Evolutionary conservation across 2,888 invertebrate genomes (phyloP), one percentile per base, ranked within the genome.

Genomic region (Bugula neritina): DNA sequence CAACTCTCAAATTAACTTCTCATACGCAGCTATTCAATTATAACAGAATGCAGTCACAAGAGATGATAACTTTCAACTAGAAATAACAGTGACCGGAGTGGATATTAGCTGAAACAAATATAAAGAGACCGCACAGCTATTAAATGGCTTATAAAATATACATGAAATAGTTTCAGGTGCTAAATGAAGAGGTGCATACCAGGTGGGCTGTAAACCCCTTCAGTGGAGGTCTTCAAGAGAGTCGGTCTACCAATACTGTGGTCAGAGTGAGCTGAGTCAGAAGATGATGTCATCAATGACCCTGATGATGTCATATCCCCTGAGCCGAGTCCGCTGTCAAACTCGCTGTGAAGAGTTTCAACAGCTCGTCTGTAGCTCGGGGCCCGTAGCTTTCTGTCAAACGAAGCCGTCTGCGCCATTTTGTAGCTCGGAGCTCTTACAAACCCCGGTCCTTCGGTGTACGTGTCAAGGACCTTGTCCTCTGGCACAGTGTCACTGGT

Each of bases 301-400:
- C 63, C 27, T 13, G 63, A 63, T 31, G 63, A 63, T 25, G 63
- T 63, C 63, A 63, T 13, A 34, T 63, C 63, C 21, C 63, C 63
- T 29, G 63, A 63, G 25, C 63, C 63, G 2, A 63, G n/a, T 29
- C 63, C 63, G 31, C 63, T 63, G 31, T 63, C 63, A 2, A 34
- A 13, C 27, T 63, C 63, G 13, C 13, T 2, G n/a, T 10, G 55
- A 17, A 55, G 5, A 21, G 34, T 31, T n/a, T 63, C 63, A 2
- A 63, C 2, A 13, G 63, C 63, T 34, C 31, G 27, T n/a, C 63
- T 63, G n/a, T 63, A 63, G 31, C 63, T 63, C 25, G 63, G 63
- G n/a, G 63, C 63, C 10, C 63, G 29, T 31, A 27, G 27, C 2
- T 2, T 63, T 5, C 63, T 21, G 5, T 63, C 63, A 63, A 63